phyloP scores from a whole-genome alignment of 2,113 vertebrate species.

The Amphiprion ocellaris region DNA sequence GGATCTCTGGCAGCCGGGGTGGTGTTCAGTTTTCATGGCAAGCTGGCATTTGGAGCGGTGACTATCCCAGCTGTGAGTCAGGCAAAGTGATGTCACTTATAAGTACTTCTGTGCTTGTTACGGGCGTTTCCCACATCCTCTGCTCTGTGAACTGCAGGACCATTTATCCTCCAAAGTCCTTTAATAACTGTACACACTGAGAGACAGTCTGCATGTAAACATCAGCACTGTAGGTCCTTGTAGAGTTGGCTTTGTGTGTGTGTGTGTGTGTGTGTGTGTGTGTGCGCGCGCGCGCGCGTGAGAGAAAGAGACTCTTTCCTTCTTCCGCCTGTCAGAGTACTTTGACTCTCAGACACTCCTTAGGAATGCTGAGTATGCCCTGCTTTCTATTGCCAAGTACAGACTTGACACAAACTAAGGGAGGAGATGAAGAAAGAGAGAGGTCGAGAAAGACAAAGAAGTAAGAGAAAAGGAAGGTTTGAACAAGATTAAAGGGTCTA shows the following conservation, averaged over 20 bases:
- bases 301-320: conserved; percentile 34
- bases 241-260: conserved; percentile 8
- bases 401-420: conserved; percentile 72
- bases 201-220: conserved; percentile 11
- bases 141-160: conserved; percentile 24
- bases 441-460: not conserved
- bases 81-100: conserved; percentile 80
- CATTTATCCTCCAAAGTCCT: conserved; percentile 37
- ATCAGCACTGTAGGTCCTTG: not conserved
- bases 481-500: not conserved
- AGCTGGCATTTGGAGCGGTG: conserved; percentile 68
- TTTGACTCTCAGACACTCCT: conserved; percentile 74
- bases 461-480: not conserved
- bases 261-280: too few species aligned
- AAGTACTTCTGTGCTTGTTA: conserved; percentile 68
- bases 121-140: conserved; percentile 80
- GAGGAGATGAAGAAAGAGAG: conserved; percentile 22
- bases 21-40: conserved; percentile 58
- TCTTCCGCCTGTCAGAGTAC: conserved; percentile 70
- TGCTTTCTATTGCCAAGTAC: conserved; percentile 73
- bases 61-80: conserved; percentile 83
- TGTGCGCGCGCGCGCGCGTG: conserved; percentile 10
- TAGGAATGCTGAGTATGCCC: conserved; percentile 79
- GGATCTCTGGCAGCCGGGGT: conserved; percentile 31
- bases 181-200: conserved; percentile 35